phyloP scores from a whole-genome alignment of 2,888 invertebrate genomes.

The Drosophila algonquin region DNA sequence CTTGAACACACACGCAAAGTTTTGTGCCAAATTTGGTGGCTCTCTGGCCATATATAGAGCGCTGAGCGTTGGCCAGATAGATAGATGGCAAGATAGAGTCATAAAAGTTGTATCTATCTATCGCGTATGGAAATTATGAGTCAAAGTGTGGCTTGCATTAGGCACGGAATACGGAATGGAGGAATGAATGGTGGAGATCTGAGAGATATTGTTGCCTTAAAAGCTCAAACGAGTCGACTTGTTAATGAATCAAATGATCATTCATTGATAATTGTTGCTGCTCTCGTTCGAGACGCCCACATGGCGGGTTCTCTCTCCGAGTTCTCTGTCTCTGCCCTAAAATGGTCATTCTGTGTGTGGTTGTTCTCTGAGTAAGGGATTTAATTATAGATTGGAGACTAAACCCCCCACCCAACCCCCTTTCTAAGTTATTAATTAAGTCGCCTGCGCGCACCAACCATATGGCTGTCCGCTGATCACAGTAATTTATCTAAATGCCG shows the following conservation, averaged over 20 bases:
- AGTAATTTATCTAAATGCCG: constrained; percentile 71
- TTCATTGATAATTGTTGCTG: constrained; percentile 73
- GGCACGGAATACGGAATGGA: constrained; percentile 52
- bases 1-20: constrained; percentile 46
- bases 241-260: constrained; percentile 73
- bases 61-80: constrained; percentile 22
- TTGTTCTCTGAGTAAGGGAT: constrained; percentile 21
- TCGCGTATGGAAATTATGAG: constrained; percentile 65
- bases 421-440: constrained; percentile 63
- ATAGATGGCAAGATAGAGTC: constrained; percentile 30
- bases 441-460: constrained; percentile 63
- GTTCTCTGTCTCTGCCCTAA: constrained; percentile 54
- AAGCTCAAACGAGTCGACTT: constrained; percentile 61
- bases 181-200: constrained; percentile 50
- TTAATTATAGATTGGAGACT: constrained; percentile 41
- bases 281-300: constrained; percentile 35
- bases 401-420: neutral
- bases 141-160: constrained; percentile 69
- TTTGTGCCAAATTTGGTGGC: constrained; percentile 62
- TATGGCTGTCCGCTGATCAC: constrained; percentile 66
- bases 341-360: constrained; percentile 52
- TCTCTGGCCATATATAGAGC: constrained; percentile 53
- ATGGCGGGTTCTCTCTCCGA: neutral
- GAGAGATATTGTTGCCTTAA: constrained; percentile 50
- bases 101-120: constrained; percentile 43